A percentile compares a stretch with the other conserved stretches of the same genome.
Conservation (phyloP, 2,113 vertebrate genomes). For the Aegithalos caudatus region DNA sequence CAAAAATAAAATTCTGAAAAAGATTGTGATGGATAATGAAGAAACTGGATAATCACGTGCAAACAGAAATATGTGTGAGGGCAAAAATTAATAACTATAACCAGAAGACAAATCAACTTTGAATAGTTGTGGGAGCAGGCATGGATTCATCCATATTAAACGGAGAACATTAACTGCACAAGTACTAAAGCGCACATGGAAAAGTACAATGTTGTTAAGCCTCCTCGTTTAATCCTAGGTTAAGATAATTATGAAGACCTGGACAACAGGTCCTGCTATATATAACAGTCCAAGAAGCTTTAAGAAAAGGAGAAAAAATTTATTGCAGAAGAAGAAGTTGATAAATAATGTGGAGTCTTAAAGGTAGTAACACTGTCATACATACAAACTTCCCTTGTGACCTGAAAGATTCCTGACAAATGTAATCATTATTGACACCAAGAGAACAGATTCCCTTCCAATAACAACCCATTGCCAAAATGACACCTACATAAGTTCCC, state of each 20-base stretch:
- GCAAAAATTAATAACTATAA: not conserved
- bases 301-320: not conserved
- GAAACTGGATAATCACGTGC: not conserved
- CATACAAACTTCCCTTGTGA: not conserved
- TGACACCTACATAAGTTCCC: accelerated
- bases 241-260: not conserved
- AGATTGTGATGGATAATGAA: not conserved
- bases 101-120: not conserved
- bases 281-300: not conserved
- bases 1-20: not conserved
- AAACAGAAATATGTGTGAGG: not conserved
- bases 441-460: not conserved
- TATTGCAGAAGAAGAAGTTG: not conserved
- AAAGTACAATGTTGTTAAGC: accelerated
- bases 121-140: not conserved
- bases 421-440: not conserved
- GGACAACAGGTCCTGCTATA: not conserved
- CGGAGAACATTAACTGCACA: not conserved
- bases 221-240: not conserved
- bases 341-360: not conserved
- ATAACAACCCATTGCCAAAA: not conserved
- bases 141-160: not conserved
- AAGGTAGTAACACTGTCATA: not conserved
- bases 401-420: not conserved
- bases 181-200: not conserved